phyloP scores from a whole-genome alignment of 1,140 invertebrate species.

The Homalodisca vitripennis region DNA sequence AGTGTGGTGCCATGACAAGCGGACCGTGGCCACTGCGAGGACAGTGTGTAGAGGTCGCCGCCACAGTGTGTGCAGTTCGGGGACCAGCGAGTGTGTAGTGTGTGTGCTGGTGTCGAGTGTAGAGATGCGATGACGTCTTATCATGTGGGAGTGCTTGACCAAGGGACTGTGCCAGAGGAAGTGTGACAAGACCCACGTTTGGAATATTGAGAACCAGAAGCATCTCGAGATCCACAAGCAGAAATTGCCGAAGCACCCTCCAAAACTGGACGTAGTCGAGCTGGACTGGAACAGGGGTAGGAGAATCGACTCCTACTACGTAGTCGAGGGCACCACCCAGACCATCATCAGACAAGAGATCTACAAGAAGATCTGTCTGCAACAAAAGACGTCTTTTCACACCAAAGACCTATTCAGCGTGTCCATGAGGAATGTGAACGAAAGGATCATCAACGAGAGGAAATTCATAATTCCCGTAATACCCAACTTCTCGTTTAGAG shows the following conservation, averaged over 20 bases:
- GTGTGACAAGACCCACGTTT: slow-evolving; percentile 9
- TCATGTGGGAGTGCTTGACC: slow-evolving; percentile 17
- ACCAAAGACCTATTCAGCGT: slow-evolving; percentile 13
- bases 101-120: neutral
- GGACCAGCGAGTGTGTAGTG: neutral
- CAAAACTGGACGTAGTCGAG: neutral
- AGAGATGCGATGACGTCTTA: neutral
- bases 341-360: slow-evolving; percentile 6
- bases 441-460: slow-evolving; percentile 14
- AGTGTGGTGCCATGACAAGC: neutral
- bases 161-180: slow-evolving; percentile 9
- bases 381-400: neutral
- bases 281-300: slow-evolving; percentile 19
- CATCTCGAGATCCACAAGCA: neutral
- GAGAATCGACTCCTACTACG: slow-evolving; percentile 23
- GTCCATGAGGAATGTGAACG: slow-evolving; percentile 19
- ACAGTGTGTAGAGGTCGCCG: neutral
- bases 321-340: slow-evolving; percentile 6
- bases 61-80: neutral
- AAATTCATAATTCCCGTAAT: slow-evolving; percentile 4
- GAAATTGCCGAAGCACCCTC: neutral
- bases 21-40: neutral
- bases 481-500: too few species aligned
- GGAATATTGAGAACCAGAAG: slow-evolving; percentile 6
- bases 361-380: slow-evolving; percentile 9